Conservation (phyloP, 2,797 vertebrate species). For the Semotilus atromaculatus region DNA sequence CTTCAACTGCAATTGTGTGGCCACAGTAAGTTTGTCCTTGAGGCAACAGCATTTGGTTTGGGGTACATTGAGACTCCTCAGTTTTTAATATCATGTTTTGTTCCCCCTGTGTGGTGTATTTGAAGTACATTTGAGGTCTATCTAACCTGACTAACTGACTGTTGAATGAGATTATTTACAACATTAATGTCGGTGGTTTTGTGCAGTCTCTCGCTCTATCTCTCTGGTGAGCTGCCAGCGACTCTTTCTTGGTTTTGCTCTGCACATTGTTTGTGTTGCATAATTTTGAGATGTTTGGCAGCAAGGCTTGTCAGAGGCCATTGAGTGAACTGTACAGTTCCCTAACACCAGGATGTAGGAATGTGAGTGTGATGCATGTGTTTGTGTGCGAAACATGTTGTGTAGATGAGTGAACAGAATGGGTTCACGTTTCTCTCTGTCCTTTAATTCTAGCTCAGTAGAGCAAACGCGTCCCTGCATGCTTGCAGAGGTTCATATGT, state of each 20-base stretch:
- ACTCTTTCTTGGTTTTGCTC: conserved; percentile 28
- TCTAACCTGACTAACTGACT: conserved; percentile 13
- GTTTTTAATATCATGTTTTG: background rate
- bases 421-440: background rate
- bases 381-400: conserved; percentile 4
- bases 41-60: conserved; percentile 13
- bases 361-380: background rate
- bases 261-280: conserved; percentile 59
- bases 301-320: conserved; percentile 2
- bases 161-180: conserved; percentile 32
- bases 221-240: conserved; percentile 21
- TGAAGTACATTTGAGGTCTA: conserved; percentile 5
- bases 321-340: conserved; percentile 25
- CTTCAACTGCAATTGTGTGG: background rate
- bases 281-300: conserved; percentile 53
- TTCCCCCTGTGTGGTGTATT: background rate
- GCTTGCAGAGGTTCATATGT: background rate
- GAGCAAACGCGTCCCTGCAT: conserved; percentile 29
- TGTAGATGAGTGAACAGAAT: background rate
- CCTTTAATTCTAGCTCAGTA: conserved; percentile 4
- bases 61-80: background rate
- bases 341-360: conserved; percentile 7
- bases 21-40: background rate
- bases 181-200: background rate
- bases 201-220: background rate